A percentile compares a stretch with the other conserved stretches of the same genome.
Evolutionary conservation across 2,888 invertebrate genomes (phyloP).

Genomic region (Lasius fuliginosus): DNA sequence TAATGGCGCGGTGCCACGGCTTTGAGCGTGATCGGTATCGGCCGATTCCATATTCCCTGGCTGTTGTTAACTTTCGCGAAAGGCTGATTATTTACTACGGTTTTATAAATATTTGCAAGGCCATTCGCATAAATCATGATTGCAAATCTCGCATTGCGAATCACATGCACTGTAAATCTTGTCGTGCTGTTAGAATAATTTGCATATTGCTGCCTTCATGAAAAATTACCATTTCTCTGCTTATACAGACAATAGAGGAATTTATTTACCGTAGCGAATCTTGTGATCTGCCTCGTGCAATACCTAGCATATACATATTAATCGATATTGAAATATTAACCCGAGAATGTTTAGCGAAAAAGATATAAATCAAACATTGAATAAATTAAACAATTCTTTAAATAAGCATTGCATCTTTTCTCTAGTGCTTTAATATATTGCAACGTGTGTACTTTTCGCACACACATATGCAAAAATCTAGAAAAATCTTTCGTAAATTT

Average conservation of each 20-base stretch:
- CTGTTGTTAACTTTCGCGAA: conserved; percentile 12
- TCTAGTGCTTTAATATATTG: neutral
- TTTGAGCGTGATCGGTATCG: conserved; percentile 51
- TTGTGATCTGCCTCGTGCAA: conserved; percentile 20
- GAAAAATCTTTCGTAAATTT: neutral
- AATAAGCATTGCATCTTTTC: neutral
- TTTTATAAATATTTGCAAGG: conserved; percentile 47
- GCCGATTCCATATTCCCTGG: conserved; percentile 32
- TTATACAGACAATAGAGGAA: conserved; percentile 14
- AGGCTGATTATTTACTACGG: conserved; percentile 43
- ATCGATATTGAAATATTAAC: conserved; percentile 35
- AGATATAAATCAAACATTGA: conserved; percentile 25
- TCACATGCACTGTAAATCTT: conserved; percentile 45
- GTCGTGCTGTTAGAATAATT: conserved; percentile 29
- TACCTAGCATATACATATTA: conserved; percentile 13
- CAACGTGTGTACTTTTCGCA: neutral
- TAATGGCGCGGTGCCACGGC: conserved; percentile 43
- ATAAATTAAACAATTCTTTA: conserved; percentile 16
- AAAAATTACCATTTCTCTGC: conserved; percentile 33
- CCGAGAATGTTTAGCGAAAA: conserved; percentile 8
- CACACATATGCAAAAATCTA: neutral
- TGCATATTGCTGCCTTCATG: conserved; percentile 46
- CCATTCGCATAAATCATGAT: conserved; percentile 34
- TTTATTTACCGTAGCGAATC: conserved; percentile 32
- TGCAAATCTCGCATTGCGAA: conserved; percentile 20